Evolutionary conservation across 2,888 invertebrate genomes (phyloP), one percentile per base, ranked within the genome.

Genomic region (Euplexia lucipara): DNA sequence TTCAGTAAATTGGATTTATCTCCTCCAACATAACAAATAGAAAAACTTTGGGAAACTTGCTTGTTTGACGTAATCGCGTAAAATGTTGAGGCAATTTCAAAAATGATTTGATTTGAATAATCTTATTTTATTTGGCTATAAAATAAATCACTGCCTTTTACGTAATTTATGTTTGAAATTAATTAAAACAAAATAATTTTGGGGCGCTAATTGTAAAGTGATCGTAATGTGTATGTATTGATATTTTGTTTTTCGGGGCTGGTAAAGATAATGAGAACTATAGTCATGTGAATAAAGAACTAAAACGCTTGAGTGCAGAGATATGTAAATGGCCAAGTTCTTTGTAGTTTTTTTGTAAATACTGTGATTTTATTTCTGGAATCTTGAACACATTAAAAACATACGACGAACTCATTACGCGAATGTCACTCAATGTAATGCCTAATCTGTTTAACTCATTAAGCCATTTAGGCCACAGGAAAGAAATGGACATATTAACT

Each of bases 1-100:
- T 60, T 42, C 53, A 60, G 52, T 54, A 67, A 75, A 77, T 75
- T 77, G 53, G 57, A 72, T 75, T 72, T 60, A 77, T 67, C 52
- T 63, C 48, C 57, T 60, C 48, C 59, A 48, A 64, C 58, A 60
- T 57, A 53, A 60, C 56, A 73, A 72, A 78, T 68, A 65, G 53
- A 68, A 64, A 77, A 75, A 67, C 56, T 75, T 77, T 39, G 53
- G 30, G 18, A 48, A 67, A 63, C 57, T 75, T 61, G 44, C 45
- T 61, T 59, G 65, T 62, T 75, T 66, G 61, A 70, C 58, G 49
- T 54, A 76, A 71, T 61, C 45, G 48, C 54, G 41, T 62, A 49
- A 58, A 70, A 61, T 58, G 53, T 58, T 61, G 34, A 57, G 65
- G 58, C 58, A 71, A 61, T 62, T 71, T 66, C 1, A 42, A 42